Evolutionary conservation across 2,113 vertebrate genomes (phyloP).

Genomic region (Alligator mississippiensis): DNA sequence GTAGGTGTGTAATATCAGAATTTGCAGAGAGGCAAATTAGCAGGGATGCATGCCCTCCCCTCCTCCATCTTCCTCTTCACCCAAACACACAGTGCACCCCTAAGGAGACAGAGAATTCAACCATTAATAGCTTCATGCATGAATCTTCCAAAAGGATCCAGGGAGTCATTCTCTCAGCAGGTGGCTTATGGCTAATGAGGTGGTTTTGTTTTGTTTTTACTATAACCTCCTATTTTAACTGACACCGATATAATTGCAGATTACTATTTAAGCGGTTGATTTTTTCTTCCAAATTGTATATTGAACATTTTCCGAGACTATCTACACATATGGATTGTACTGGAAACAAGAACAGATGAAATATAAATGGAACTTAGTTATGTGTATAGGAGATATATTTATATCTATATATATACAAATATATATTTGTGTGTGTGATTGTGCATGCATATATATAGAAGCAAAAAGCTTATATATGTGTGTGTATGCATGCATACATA

Average conservation of each 20-base stretch:
- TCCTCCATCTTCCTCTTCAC: background rate
- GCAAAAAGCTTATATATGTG: too few relatives aligned
- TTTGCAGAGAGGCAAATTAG: background rate
- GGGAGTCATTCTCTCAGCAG: constrained; percentile 20
- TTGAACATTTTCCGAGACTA: background rate
- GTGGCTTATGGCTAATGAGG: constrained; percentile 44
- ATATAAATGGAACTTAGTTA: background rate
- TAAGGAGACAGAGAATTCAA: constrained; percentile 5
- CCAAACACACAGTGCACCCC: background rate
- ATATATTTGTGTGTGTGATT: background rate
- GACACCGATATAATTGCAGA: constrained; percentile 7
- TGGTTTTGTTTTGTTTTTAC: background rate
- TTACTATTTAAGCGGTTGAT: background rate
- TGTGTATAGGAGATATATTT: background rate
- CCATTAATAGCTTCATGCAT: constrained; percentile 2
- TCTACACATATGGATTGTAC: background rate
- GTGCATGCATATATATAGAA: too few relatives aligned
- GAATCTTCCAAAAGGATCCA: background rate
- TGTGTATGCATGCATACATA: too few relatives aligned
- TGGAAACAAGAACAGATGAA: background rate
- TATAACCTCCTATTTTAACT: constrained; percentile 28
- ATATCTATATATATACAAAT: background rate
- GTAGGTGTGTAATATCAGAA: background rate
- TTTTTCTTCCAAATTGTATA: background rate
- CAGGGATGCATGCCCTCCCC: background rate